These are phyloP conservation scores for Drosophila dives DNA, from an alignment of 2,888 invertebrate genomes.

Conservation along the genomic window DNA sequence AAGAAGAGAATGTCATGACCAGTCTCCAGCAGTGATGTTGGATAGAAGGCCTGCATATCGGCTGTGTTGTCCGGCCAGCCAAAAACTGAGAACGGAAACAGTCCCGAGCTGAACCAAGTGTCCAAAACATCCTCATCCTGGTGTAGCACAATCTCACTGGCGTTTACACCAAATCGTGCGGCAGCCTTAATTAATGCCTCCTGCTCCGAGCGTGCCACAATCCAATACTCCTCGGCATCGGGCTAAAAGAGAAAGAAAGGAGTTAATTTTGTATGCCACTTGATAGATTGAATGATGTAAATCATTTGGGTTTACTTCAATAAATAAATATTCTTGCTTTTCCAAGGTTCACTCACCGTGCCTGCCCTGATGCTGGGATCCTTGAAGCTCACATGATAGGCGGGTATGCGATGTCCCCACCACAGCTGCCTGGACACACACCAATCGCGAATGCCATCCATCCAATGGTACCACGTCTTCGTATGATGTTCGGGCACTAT, in stretches of 20 bases:
- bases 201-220: constrained; percentile 89
- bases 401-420: constrained; percentile 99
- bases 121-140: constrained; percentile 99
- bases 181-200: constrained; percentile 94
- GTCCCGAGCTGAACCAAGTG: constrained; percentile 99
- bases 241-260: constrained; percentile 48
- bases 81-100: constrained; percentile 98
- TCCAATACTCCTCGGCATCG: constrained; percentile 89
- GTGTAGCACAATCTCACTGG: constrained; percentile 86
- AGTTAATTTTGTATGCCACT: neutral
- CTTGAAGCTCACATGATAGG: constrained; percentile 90
- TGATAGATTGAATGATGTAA: neutral
- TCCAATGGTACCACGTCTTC: constrained; percentile 98
- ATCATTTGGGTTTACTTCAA: neutral
- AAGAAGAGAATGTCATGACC: constrained; percentile 99
- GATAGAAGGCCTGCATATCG: constrained; percentile 93
- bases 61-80: constrained; percentile 96
- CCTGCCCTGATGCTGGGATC: constrained; percentile 83
- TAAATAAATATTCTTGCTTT: neutral
- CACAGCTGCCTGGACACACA: constrained; percentile 99
- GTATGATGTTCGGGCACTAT: constrained; percentile 96
- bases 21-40: constrained; percentile 96
- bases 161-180: constrained; percentile 87
- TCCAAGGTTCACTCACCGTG: constrained; percentile 74
- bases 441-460: constrained; percentile 98